Base-by-base conservation (phyloP, 2,888 invertebrate species). In the Chymomyza amoena region DNA sequence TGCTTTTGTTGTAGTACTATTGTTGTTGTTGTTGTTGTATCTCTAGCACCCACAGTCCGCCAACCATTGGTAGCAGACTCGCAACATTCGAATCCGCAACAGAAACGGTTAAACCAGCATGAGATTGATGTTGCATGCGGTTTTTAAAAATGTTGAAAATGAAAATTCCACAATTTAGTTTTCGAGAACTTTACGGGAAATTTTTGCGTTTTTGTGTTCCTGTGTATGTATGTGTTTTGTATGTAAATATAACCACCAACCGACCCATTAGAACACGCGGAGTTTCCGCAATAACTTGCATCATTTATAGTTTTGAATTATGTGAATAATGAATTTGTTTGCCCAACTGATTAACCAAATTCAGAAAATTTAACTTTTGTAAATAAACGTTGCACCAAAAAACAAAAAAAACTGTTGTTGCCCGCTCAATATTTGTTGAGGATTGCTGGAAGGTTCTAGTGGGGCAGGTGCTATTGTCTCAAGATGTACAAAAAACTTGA, bases 121-220 rank as follows among this genome's bases (percentile, higher is more conserved):
- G 69, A 73, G 83, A 81, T 85, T 85, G 79, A 78, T 83, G 79
- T 73, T 80, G 70, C 75, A 73, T 84, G 84, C 75, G 84, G 86
- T 76, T 84, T 81, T 71, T 61, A 69, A 74, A 74, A 76, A 76
- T 68, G 69, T 70, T 77, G 45, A 72, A 78, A 73, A 72, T 68
- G 65, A 69, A 25, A 56, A 52, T 45, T 25, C 7, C 64, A 56
- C 69, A 75, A 62, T 76, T 73, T 66, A 62, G 68, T 61, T 72
- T 64, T 39, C 10, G 18, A 15, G 52, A n/a, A 66, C 28, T 69
- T 61, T 66, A 36, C 13, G 52, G 54, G 32, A 25, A 57, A 57
- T 9, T 20, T 15, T 64, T 32, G 4, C 25, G 51, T 62, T 56
- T 61, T 67, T 64, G 54, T 60, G 63, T 52, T 63, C 72, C 32